A percentile compares a stretch with the other conserved stretches of the same genome.
phyloP scores from a whole-genome alignment of 2,113 vertebrate species.

The Grantiella picta region DNA sequence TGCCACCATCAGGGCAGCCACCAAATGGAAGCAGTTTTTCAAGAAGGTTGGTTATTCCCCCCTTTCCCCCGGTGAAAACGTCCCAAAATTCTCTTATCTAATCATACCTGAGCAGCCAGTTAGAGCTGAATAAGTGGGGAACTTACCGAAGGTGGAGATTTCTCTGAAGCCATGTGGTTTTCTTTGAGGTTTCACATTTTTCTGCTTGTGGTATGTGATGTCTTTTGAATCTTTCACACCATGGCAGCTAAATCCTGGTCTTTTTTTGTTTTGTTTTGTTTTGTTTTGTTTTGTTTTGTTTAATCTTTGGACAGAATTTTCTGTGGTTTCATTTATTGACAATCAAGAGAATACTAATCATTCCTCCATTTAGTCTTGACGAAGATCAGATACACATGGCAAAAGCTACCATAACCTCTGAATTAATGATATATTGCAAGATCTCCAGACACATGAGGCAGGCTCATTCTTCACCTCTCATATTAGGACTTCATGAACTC shows the following conservation, averaged over 20 bases:
- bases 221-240: neutral
- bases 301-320: neutral
- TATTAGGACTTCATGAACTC: neutral
- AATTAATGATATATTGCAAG: neutral
- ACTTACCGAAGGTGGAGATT: neutral
- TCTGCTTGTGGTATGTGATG: neutral
- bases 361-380: neutral
- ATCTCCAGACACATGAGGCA: neutral
- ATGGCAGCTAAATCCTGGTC: neutral
- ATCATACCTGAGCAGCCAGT: neutral
- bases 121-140: neutral
- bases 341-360: neutral
- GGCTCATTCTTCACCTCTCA: neutral
- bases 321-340: neutral
- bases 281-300: neutral
- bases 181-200: neutral
- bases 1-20: conserved; percentile 19
- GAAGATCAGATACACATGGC: neutral
- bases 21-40: neutral
- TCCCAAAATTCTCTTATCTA: neutral
- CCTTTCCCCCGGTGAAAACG: neutral
- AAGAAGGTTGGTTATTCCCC: neutral
- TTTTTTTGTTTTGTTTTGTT: rapidly evolving
- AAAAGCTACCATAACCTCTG: neutral
- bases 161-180: rapidly evolving